phyloP scores from a whole-genome alignment of 1,140 invertebrate species.

The Drosophila mayri region DNA sequence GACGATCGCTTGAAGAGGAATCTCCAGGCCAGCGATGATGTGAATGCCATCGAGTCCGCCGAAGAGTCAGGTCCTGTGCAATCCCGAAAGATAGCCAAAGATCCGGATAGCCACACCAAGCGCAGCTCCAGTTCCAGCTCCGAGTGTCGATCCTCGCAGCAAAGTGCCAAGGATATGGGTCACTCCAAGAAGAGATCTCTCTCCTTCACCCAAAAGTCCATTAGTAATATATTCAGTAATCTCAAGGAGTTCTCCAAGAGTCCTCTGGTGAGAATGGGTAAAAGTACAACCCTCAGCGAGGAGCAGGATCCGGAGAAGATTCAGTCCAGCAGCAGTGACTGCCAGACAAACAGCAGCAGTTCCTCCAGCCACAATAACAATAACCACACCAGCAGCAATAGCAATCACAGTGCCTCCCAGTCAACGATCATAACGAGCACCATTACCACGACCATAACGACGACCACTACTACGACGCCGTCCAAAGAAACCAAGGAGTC shows the following conservation, averaged over 20 bases:
- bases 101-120: conserved; percentile 58
- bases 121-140: conserved; percentile 75
- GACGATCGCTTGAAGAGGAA: conserved; percentile 76
- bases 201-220: conserved; percentile 80
- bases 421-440: conserved; percentile 63
- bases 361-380: conserved; percentile 45
- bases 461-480: conserved; percentile 62
- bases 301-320: conserved; percentile 32
- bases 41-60: conserved; percentile 72
- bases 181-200: conserved; percentile 73
- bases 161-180: conserved; percentile 40
- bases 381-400: conserved; percentile 42
- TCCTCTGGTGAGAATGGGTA: conserved; percentile 64
- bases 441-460: conserved; percentile 54
- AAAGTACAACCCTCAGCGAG: conserved; percentile 32
- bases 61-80: conserved; percentile 42
- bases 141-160: conserved; percentile 62
- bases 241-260: conserved; percentile 81
- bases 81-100: conserved; percentile 18
- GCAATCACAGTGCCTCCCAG: conserved; percentile 49
- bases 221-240: conserved; percentile 75
- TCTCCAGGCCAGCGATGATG: conserved; percentile 50
- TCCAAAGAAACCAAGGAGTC: conserved; percentile 71
- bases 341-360: conserved; percentile 28
- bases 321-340: conserved; percentile 39